phyloP scores from a whole-genome alignment of 2,797 vertebrate genomes.

The Mormyrops attenuatus region DNA sequence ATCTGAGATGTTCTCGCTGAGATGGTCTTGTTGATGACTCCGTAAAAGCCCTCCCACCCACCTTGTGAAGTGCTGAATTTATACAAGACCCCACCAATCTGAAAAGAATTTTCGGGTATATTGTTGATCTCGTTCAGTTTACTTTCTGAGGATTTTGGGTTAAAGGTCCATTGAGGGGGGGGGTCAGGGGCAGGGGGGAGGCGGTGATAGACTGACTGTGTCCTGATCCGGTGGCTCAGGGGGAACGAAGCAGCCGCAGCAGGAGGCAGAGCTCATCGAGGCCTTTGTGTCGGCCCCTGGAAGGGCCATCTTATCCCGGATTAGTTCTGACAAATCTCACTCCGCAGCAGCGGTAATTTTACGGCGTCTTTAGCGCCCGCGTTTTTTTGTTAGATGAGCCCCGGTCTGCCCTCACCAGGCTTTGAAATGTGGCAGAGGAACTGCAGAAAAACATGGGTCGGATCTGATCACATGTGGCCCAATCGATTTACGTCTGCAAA shows the following conservation, averaged over 20 bases:
- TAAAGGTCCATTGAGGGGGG: background rate
- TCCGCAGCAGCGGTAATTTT: conserved; percentile 35
- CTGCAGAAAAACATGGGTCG: background rate
- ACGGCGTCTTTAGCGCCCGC: conserved; percentile 41
- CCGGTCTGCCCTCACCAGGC: conserved; percentile 45
- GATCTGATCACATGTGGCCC: background rate
- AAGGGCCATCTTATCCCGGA: conserved; percentile 51
- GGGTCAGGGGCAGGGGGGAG: background rate
- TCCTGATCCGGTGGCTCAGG: conserved; percentile 27
- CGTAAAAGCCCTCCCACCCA: conserved; percentile 19
- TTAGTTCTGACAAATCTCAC: conserved; percentile 50
- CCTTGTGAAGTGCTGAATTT: background rate
- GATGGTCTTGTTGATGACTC: conserved; percentile 21
- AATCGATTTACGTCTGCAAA: background rate
- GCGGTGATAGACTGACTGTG: conserved; percentile 29
- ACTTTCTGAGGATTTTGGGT: background rate
- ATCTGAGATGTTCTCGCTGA: conserved; percentile 33
- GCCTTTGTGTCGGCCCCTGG: conserved; percentile 42
- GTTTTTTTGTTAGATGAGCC: conserved; percentile 52
- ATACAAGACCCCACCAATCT: background rate
- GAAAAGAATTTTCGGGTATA: background rate
- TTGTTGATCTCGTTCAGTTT: background rate
- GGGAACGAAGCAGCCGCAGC: conserved; percentile 30
- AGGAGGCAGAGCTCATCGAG: conserved; percentile 25
- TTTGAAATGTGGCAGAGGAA: background rate